Conservation (phyloP, 2,113 vertebrate species). For the Thalassoma bifasciatum region DNA sequence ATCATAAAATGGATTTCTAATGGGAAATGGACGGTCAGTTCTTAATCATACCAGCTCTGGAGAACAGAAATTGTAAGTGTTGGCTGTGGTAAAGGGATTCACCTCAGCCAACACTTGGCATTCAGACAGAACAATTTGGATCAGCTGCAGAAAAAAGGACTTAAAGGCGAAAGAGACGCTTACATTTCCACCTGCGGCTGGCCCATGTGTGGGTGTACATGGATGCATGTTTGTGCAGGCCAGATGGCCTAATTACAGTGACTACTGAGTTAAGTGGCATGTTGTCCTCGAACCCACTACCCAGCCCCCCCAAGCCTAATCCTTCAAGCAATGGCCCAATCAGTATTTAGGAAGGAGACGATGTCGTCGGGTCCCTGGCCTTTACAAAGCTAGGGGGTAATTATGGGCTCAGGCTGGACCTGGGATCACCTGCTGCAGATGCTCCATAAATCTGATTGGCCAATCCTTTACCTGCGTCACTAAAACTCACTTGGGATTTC, state of each 20-base stretch:
- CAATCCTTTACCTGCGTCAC: conserved; percentile 15
- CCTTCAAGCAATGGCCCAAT: conserved; percentile 87
- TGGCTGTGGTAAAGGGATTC: conserved; percentile 4
- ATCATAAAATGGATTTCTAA: conserved; percentile 34
- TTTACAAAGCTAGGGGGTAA: conserved; percentile 83
- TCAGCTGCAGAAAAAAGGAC: conserved; percentile 23
- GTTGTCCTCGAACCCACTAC: conserved; percentile 68
- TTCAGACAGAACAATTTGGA: conserved; percentile 22
- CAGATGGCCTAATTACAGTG: conserved; percentile 91
- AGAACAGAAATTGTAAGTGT: background rate
- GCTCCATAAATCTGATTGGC: conserved; percentile 37
- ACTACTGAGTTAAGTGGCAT: conserved; percentile 81
- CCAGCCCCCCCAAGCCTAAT: conserved; percentile 77
- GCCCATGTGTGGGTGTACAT: conserved; percentile 45
- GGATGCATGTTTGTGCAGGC: conserved; percentile 57
- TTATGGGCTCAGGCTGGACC: conserved; percentile 76
- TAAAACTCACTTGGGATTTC: conserved; percentile 46
- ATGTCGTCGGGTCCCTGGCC: conserved; percentile 62
- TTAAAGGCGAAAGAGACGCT: conserved; percentile 44
- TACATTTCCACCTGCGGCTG: conserved; percentile 66
- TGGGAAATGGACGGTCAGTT: conserved; percentile 12
- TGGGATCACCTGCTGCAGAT: conserved; percentile 75
- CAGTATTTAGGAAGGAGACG: conserved; percentile 73
- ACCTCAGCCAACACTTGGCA: background rate
- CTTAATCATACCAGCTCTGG: conserved; percentile 4